Percentiles rank a stretch among this genome's conserved stretches.
Conservation (phyloP, 2,113 vertebrate genomes). For the Ramphastos sulfuratus region DNA sequence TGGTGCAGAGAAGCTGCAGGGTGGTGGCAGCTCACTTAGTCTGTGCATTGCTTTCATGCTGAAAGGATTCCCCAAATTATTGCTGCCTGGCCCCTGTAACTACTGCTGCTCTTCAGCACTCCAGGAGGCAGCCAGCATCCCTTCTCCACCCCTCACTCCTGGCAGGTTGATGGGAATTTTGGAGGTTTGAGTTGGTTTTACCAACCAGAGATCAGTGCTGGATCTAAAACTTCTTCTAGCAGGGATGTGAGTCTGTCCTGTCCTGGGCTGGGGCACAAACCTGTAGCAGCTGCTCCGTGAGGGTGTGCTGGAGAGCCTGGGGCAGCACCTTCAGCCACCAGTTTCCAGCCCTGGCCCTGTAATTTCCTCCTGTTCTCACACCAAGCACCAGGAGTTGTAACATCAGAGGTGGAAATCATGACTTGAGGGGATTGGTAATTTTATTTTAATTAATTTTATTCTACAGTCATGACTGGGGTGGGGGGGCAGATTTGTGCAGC, state of each 20-base stretch:
- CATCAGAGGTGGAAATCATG: not conserved
- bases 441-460: not conserved
- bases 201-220: not conserved
- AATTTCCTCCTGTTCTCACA: not conserved
- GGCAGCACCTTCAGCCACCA: not conserved
- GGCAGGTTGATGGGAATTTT: not conserved
- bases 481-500: not conserved
- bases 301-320: fast-evolving
- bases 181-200: not conserved
- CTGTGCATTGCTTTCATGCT: not conserved
- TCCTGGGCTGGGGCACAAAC: not conserved
- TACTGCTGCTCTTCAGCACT: not conserved
- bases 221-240: no score
- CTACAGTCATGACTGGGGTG: not conserved
- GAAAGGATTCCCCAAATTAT: not conserved
- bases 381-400: fast-evolving
- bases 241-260: fast-evolving
- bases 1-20: not conserved
- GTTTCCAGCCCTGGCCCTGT: not conserved
- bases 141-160: not conserved
- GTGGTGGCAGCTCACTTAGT: not conserved
- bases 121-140: not conserved
- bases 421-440: not conserved
- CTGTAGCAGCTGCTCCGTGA: not conserved
- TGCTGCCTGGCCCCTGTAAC: not conserved